Percentiles rank a stretch among this genome's conserved stretches.
These are phyloP conservation scores for Hymenopus coronatus DNA, from an alignment of 2,888 invertebrate species.

Conservation along the genomic window DNA sequence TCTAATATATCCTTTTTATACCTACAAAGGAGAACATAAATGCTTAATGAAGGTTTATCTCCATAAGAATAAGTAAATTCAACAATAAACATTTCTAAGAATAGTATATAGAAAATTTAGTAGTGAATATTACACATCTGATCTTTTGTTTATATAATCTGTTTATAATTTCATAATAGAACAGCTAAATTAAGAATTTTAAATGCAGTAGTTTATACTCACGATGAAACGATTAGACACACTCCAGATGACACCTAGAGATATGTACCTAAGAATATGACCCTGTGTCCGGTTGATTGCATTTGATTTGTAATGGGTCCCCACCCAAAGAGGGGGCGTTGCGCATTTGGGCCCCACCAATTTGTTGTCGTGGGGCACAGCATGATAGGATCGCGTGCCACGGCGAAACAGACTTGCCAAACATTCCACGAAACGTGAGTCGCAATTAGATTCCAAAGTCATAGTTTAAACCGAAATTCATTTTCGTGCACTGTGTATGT, in stretches of 20 bases:
- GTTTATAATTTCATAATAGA: too few relatives aligned
- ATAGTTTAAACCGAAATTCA: background rate
- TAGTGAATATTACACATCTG: too few relatives aligned
- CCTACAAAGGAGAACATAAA: too few relatives aligned
- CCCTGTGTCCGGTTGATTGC: background rate
- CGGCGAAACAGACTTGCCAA: background rate
- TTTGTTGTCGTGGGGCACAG: background rate
- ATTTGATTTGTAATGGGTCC: background rate
- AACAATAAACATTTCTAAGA: too few relatives aligned
- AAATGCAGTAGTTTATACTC: too few relatives aligned
- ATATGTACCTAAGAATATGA: background rate
- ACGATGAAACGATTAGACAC: too few relatives aligned
- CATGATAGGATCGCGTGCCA: background rate
- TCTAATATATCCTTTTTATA: too few relatives aligned
- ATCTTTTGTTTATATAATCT: too few relatives aligned
- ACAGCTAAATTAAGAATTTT: too few relatives aligned
- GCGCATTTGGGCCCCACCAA: background rate
- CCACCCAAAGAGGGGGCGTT: background rate
- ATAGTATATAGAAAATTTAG: too few relatives aligned
- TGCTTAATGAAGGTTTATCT: too few relatives aligned
- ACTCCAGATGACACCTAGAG: background rate
- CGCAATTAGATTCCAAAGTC: background rate
- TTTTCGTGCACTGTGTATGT: background rate
- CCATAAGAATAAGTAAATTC: too few relatives aligned
- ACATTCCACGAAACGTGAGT: background rate